Conservation (phyloP, 2,888 invertebrate species). For the Tromatobia lineatoria region DNA sequence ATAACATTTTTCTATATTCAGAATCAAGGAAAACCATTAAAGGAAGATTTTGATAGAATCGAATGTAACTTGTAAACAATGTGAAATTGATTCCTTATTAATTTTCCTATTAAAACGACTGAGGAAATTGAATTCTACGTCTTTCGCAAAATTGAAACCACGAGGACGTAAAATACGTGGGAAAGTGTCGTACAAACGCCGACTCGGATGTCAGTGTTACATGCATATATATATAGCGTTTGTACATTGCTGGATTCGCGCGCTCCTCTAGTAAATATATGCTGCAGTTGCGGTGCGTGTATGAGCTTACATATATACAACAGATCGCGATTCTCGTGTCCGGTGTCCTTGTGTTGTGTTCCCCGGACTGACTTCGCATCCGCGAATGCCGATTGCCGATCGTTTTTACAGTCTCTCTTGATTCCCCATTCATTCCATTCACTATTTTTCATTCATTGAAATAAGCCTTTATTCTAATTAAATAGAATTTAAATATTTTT, state of each 20-base stretch:
- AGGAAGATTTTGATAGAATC: too few species aligned
- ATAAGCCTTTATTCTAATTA: too few species aligned
- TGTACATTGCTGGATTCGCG: neutral
- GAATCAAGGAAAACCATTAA: neutral
- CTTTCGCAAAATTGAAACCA: neutral
- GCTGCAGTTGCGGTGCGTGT: neutral
- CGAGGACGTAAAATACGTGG: conserved; percentile 74
- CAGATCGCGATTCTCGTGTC: conserved; percentile 44
- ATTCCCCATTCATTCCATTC: neutral
- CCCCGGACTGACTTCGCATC: conserved; percentile 48
- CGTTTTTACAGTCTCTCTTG: neutral
- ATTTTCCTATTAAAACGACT: neutral
- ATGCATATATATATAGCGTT: neutral
- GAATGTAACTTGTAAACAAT: too few species aligned
- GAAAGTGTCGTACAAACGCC: conserved; percentile 70
- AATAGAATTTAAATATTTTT: neutral
- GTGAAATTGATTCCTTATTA: neutral
- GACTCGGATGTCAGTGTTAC: neutral
- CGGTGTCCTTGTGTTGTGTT: conserved; percentile 59
- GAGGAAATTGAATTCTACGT: conserved; percentile 4
- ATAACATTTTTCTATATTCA: neutral
- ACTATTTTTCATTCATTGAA: neutral
- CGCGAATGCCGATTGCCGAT: conserved; percentile 41
- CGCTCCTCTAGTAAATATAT: neutral
- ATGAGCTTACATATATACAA: conserved; percentile 16